A percentile compares a stretch with the other conserved stretches of the same genome.
phyloP scores from a whole-genome alignment of 2,113 vertebrate species.

The Campylomormyrus tamandua region DNA sequence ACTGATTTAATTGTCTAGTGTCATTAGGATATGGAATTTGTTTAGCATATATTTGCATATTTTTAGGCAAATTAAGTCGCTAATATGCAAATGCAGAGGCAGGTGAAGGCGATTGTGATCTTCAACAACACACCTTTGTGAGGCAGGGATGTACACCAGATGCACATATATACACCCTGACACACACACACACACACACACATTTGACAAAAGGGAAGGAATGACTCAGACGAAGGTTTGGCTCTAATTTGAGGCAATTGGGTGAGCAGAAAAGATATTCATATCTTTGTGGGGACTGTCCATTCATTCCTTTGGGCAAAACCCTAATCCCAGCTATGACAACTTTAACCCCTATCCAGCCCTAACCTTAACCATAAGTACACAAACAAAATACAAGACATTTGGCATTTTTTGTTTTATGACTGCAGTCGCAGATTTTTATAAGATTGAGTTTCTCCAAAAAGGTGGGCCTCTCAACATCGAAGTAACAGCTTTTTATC shows the following conservation, averaged over 20 bases:
- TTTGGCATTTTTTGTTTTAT: background rate
- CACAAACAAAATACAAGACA: background rate
- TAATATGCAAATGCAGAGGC: background rate
- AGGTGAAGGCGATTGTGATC: constrained; percentile 7
- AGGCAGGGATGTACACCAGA: background rate
- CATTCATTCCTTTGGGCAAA: background rate
- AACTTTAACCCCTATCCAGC: background rate
- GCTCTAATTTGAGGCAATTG: too few relatives aligned
- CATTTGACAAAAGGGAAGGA: too few relatives aligned
- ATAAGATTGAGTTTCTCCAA: background rate
- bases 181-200: background rate
- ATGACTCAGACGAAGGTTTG: too few relatives aligned
- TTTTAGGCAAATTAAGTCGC: constrained; percentile 6
- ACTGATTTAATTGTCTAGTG: constrained; percentile 13
- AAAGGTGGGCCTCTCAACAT: background rate
- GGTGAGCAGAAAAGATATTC: too few relatives aligned
- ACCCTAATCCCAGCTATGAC: background rate
- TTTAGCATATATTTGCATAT: constrained; percentile 16
- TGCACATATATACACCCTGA: background rate
- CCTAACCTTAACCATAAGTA: background rate
- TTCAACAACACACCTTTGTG: background rate
- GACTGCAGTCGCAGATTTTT: background rate
- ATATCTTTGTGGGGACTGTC: background rate
- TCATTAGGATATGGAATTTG: constrained; percentile 5
- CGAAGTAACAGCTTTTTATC: background rate